Base-by-base conservation (phyloP, 2,113 vertebrate species). In the Saguinus midas region DNA sequence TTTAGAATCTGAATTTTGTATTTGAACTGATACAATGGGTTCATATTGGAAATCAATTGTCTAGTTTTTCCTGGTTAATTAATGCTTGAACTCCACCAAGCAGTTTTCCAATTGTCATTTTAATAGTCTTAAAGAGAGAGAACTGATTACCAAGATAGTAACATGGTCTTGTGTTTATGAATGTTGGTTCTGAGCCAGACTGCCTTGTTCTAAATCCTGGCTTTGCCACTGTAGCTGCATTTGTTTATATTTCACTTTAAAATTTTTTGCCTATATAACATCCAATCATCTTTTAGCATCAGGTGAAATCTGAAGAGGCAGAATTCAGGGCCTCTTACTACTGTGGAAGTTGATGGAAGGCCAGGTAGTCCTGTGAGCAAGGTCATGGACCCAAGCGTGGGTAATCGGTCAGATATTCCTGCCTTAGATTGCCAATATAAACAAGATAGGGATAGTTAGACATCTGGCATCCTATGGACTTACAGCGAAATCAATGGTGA, bases 1-100 rank as follows among this genome's bases (percentile, higher is more conserved):
- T 64, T 87, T 32, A 66, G 90, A 55, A 95, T 95, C 13, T 55
- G 50, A 82, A 48, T 81, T 45, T 52, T 45, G 7, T 85, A 84
- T 78, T 66, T 32, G 14, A 88, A 18, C 21, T 70, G 66, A 58
- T 52, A 79, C 0, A 82, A 55, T 32, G 40, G n/a, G 25, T 14
- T 73, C 23, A 23, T 72, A 29, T 40, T 91, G 18, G 52, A 87
- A 87, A 94, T 43, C 18, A 40, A 3, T 52, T n/a, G 45, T 68
- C 3, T 48, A 43, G 61, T 57, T 68, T n/a, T 72, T 70, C 37
- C 13, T 87, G 52, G 3, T 95, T 58, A 32, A 18, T 32, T 79
- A 84, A 83, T 21, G 23, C 29, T 78, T 86, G 12, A n/a, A 43
- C 43, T 37, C 7, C 70, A 73, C 11, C 29, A 70, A 52, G 6